Evolutionary conservation across 2,888 invertebrate genomes (phyloP).

Genomic region (Nemapogon koenigi): DNA sequence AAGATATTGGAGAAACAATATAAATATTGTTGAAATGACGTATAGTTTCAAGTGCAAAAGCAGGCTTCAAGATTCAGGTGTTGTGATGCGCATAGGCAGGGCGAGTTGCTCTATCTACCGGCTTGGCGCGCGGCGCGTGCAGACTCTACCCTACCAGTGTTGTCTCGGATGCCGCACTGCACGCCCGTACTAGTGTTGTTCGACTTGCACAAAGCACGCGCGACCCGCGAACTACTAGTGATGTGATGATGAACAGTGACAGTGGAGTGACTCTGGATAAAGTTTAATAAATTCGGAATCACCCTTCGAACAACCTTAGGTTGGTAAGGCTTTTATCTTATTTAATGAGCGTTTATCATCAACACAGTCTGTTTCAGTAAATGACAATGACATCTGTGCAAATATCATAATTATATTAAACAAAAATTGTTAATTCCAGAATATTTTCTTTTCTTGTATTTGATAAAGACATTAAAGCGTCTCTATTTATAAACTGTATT

Average conservation of each 20-base stretch:
- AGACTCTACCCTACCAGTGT: slow-evolving; percentile 39
- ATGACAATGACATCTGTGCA: neutral
- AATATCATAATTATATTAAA: neutral
- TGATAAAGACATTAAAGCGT: no score
- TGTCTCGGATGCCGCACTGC: slow-evolving; percentile 50
- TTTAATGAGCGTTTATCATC: neutral
- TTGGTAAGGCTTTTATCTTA: slow-evolving; percentile 37
- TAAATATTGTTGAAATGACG: no score
- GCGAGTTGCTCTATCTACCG: no score
- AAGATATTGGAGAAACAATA: no score
- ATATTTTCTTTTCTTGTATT: no score
- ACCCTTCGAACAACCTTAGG: slow-evolving; percentile 43
- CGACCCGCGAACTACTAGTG: slow-evolving; percentile 22
- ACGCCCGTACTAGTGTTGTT: slow-evolving; percentile 40
- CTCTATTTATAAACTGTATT: no score
- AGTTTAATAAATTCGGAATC: slow-evolving; percentile 1
- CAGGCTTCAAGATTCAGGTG: no score
- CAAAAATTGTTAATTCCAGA: no score
- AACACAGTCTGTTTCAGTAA: neutral
- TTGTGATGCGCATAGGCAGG: slow-evolving; percentile 4
- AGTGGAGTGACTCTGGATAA: slow-evolving; percentile 3
- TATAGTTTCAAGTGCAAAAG: no score
- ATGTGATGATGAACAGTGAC: slow-evolving; percentile 2
- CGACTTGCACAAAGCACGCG: slow-evolving; percentile 21
- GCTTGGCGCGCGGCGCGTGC: slow-evolving; percentile 40